Evolutionary conservation across 2,888 invertebrate genomes (phyloP).

Genomic region (Eledona agricola): DNA sequence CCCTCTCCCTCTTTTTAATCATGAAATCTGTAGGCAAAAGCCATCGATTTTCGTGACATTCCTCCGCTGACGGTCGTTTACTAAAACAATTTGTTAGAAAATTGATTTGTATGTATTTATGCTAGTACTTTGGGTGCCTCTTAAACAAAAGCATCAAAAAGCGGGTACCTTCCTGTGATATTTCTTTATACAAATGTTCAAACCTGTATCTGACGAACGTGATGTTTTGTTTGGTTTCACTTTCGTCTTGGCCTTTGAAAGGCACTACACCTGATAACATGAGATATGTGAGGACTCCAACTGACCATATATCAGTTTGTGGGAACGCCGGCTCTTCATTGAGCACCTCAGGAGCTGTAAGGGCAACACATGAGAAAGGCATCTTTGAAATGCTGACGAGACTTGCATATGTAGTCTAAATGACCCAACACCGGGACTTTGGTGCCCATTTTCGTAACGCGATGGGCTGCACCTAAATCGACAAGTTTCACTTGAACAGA

Average conservation of each 20-base stretch:
- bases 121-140: slow-evolving; percentile 83
- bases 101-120: slow-evolving; percentile 4
- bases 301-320: slow-evolving; percentile 95
- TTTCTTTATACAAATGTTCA: slow-evolving; percentile 92
- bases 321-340: slow-evolving; percentile 87
- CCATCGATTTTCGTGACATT: slow-evolving; percentile 97
- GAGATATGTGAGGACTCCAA: slow-evolving; percentile 91
- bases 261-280: slow-evolving; percentile 93
- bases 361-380: background rate
- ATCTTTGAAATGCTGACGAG: slow-evolving; percentile 5
- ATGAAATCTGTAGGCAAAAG: slow-evolving; percentile 90
- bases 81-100: slow-evolving; percentile 63
- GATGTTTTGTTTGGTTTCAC: slow-evolving; percentile 91
- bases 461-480: slow-evolving; percentile 89
- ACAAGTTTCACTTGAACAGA: slow-evolving; percentile 88
- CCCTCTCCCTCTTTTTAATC: slow-evolving; percentile 90
- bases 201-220: slow-evolving; percentile 91
- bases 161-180: slow-evolving; percentile 90
- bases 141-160: slow-evolving; percentile 97
- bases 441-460: slow-evolving; percentile 81
- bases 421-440: slow-evolving; percentile 75
- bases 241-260: slow-evolving; percentile 82
- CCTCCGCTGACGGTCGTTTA: slow-evolving; percentile 93
- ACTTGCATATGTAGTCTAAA: slow-evolving; percentile 76
- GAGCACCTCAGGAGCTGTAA: slow-evolving; percentile 85